Evolutionary conservation across 2,888 invertebrate genomes (phyloP).

Genomic region (Chorisops tibialis): DNA sequence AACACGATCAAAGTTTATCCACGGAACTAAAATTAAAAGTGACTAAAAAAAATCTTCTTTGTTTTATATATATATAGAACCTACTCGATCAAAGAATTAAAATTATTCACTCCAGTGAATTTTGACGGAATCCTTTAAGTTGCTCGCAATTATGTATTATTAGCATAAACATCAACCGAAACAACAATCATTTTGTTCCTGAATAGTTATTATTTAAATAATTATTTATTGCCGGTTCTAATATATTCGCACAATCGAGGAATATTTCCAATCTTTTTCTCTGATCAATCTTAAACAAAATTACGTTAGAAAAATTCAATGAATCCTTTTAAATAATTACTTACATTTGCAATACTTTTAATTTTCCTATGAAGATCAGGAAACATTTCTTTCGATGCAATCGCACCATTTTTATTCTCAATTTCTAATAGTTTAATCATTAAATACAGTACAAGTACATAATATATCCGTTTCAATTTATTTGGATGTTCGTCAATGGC

Average conservation of each 20-base stretch:
- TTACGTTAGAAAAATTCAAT: too few relatives aligned
- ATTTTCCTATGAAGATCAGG: constrained; percentile 33
- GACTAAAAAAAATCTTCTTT: too few relatives aligned
- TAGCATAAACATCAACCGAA: too few relatives aligned
- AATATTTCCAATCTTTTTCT: constrained; percentile 28
- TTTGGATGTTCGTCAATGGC: constrained; percentile 1
- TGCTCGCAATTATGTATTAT: too few relatives aligned
- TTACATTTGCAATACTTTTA: constrained; percentile 26
- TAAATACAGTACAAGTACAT: constrained; percentile 26
- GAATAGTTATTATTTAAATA: constrained; percentile 32
- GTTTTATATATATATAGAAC: too few relatives aligned
- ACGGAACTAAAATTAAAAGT: too few relatives aligned
- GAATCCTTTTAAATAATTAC: neutral
- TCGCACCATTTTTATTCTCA: constrained; percentile 4
- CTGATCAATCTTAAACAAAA: neutral
- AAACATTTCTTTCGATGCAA: constrained; percentile 29
- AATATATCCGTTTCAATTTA: constrained; percentile 17
- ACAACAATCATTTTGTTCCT: too few relatives aligned
- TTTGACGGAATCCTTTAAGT: too few relatives aligned
- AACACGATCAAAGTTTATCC: too few relatives aligned
- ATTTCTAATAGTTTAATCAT: constrained; percentile 24
- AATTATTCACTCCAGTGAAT: too few relatives aligned
- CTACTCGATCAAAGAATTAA: too few relatives aligned
- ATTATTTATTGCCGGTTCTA: constrained; percentile 35
- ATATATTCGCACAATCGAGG: constrained; percentile 34